phyloP scores from a whole-genome alignment of 2,113 vertebrate genomes.

The Hemicordylus capensis region DNA sequence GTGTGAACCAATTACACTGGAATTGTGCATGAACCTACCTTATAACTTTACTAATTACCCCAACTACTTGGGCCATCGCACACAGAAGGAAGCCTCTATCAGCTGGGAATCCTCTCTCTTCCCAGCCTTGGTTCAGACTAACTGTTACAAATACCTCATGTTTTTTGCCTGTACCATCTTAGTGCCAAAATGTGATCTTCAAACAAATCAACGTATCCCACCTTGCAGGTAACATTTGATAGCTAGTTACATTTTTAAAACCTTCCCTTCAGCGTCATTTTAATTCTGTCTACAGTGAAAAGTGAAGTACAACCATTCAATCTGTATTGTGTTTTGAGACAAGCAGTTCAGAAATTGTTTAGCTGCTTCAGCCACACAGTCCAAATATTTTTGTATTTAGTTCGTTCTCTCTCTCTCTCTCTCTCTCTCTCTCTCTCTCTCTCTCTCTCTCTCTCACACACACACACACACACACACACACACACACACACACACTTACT shows the following conservation, averaged over 20 bases:
- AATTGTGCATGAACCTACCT: constrained; percentile 95
- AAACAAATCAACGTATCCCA: constrained; percentile 84
- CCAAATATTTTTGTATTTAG: too few species aligned
- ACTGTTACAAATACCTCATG: constrained; percentile 98
- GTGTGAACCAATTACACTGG: constrained; percentile 91
- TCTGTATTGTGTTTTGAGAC: neutral
- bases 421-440: too few species aligned
- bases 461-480: too few species aligned
- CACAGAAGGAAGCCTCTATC: constrained; percentile 91
- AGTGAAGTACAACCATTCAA: neutral
- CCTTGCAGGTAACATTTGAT: constrained; percentile 86
- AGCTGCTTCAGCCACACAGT: too few species aligned
- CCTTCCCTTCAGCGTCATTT: neutral
- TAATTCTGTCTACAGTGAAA: neutral
- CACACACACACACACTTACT: too few species aligned
- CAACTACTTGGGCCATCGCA: constrained; percentile 92
- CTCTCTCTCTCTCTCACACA: too few species aligned
- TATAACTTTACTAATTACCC: constrained; percentile 91
- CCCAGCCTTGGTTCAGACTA: constrained; percentile 94
- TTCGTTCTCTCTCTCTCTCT: too few species aligned
- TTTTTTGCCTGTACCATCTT: constrained; percentile 96
- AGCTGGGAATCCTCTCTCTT: constrained; percentile 96
- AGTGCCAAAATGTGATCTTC: constrained; percentile 92
- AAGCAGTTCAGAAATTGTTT: too few species aligned
- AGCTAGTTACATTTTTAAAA: constrained; percentile 4